These are phyloP conservation scores for Autographa pulchrina DNA, from an alignment of 2,888 invertebrate genomes.

Conservation along the genomic window DNA sequence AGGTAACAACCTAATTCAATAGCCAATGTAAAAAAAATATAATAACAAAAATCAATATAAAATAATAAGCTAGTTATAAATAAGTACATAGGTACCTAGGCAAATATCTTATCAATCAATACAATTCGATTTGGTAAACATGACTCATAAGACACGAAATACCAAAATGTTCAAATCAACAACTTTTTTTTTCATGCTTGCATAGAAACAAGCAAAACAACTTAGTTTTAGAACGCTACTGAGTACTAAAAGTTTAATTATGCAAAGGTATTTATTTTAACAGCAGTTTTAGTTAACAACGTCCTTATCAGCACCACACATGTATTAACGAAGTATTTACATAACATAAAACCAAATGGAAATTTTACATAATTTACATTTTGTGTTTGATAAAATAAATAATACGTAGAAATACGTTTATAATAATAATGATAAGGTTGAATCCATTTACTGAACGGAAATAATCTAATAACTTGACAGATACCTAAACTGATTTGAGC, in stretches of 20 bases:
- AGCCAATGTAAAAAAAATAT: no score
- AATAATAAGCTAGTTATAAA: no score
- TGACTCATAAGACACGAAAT: background rate
- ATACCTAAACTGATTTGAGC: background rate
- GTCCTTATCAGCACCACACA: constrained; percentile 25
- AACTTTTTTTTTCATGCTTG: no score
- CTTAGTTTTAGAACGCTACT: background rate
- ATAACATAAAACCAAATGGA: constrained; percentile 11
- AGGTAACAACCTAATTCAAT: no score
- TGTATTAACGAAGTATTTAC: constrained; percentile 16
- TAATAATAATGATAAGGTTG: background rate
- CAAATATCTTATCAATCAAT: background rate
- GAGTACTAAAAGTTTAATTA: background rate
- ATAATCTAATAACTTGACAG: background rate
- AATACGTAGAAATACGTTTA: background rate
- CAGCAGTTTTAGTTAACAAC: constrained; percentile 12
- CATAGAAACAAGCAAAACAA: background rate
- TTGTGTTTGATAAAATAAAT: background rate
- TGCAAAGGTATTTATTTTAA: background rate
- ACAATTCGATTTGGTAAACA: background rate
- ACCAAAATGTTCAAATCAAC: no score
- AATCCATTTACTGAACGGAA: background rate
- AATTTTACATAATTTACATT: constrained; percentile 12
- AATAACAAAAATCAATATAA: no score
- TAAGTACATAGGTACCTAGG: background rate